These are phyloP conservation scores for Halcyon chelicuti DNA, from an alignment of 2,797 vertebrate genomes.

Conservation along the genomic window DNA sequence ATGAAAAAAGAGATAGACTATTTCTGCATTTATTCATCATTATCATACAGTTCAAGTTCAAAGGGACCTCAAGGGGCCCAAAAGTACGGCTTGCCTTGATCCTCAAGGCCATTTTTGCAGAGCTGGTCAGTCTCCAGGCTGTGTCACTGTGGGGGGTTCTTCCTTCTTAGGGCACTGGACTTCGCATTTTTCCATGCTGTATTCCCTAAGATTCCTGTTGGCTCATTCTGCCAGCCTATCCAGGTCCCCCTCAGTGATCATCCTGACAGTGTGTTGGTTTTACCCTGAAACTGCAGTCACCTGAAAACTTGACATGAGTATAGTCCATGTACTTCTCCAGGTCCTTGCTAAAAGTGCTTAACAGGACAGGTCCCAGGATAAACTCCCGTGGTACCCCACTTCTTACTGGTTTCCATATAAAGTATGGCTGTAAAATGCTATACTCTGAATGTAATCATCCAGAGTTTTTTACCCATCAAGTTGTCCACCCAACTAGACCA, in stretches of 20 bases:
- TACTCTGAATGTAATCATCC: neutral
- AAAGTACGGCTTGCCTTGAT: neutral
- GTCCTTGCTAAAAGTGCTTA: neutral
- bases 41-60: neutral
- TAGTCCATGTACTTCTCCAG: neutral
- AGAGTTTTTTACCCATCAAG: neutral
- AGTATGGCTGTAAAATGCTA: neutral
- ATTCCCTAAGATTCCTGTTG: neutral
- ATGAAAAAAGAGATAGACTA: neutral
- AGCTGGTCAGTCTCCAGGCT: neutral
- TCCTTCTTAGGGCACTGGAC: neutral
- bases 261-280: neutral
- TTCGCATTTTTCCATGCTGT: neutral
- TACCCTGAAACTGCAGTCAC: fast-evolving
- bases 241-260: neutral
- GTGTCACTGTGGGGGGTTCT: neutral
- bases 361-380: neutral
- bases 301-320: neutral
- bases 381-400: neutral
- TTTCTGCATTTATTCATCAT: neutral
- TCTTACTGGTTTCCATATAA: neutral
- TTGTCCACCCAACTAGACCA: neutral
- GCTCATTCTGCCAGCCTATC: neutral
- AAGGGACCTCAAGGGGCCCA: neutral
- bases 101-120: neutral